A percentile compares a stretch with the other conserved stretches of the same genome.
These are phyloP conservation scores for Atta colombica DNA, from an alignment of 1,140 invertebrate species.

Conservation along the genomic window DNA sequence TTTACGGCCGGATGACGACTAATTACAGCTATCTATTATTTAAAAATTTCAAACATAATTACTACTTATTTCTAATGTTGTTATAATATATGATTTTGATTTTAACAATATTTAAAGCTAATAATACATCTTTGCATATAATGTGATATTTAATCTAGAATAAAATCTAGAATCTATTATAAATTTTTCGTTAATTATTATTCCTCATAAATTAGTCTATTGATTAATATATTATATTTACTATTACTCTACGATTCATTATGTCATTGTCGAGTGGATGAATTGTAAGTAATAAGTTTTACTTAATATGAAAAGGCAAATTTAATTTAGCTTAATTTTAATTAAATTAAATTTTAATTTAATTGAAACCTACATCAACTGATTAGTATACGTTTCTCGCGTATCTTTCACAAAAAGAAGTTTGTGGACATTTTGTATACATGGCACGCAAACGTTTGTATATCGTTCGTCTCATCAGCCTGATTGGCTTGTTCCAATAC, in stretches of 20 bases:
- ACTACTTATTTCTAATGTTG: background rate
- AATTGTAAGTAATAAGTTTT: background rate
- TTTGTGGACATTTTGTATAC: constrained; percentile 4
- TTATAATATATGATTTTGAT: background rate
- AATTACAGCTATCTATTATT: background rate
- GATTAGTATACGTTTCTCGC: background rate
- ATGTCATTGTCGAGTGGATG: background rate
- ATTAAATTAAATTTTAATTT: constrained; percentile 15
- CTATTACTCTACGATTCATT: background rate
- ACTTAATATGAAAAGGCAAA: background rate
- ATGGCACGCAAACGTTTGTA: background rate
- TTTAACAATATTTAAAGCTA: background rate
- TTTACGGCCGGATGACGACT: background rate
- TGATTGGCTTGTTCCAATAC: constrained; percentile 55
- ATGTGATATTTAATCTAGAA: background rate
- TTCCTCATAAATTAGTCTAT: background rate
- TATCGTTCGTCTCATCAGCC: constrained; percentile 62
- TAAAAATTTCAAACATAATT: background rate
- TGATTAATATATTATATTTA: constrained; percentile 1
- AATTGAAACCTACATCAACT: constrained; percentile 6
- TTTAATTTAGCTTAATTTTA: constrained; percentile 19
- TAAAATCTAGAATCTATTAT: background rate
- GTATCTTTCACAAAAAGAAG: background rate
- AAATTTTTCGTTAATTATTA: background rate
- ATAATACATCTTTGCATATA: background rate